Conservation (phyloP, 2,888 invertebrate genomes). For the Parapristionchus giblindavisi region DNA sequence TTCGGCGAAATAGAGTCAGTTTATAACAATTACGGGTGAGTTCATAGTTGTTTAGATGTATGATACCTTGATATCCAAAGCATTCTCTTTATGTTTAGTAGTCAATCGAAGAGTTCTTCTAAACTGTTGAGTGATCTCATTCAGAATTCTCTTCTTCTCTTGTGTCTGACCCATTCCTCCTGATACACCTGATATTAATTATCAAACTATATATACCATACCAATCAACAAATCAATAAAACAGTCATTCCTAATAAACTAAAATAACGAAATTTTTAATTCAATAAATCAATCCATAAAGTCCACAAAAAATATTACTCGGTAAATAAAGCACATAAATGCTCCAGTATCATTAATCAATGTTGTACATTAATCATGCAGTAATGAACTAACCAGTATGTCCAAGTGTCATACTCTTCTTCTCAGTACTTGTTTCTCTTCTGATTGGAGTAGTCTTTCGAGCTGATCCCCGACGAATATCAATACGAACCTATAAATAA, state of each 20-base stretch:
- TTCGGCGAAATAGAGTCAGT: no score
- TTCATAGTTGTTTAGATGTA: not conserved
- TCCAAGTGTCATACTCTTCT: constrained; percentile 25
- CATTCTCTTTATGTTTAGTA: constrained; percentile 45
- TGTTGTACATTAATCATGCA: no score
- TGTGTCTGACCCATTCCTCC: constrained; percentile 37
- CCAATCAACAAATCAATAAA: no score
- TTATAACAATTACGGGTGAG: not conserved
- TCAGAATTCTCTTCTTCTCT: constrained; percentile 54
- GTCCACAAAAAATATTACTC: no score
- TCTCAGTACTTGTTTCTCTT: constrained; percentile 27
- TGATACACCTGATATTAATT: constrained; percentile 44
- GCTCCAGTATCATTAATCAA: no score
- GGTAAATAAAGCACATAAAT: no score
- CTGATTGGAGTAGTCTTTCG: constrained; percentile 12
- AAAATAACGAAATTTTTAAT: not conserved
- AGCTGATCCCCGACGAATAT: constrained; percentile 7
- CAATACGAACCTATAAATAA: constrained; percentile 17
- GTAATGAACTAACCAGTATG: not conserved
- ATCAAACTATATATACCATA: no score
- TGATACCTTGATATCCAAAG: constrained; percentile 47
- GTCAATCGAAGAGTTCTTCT: constrained; percentile 21
- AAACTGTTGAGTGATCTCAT: constrained; percentile 52
- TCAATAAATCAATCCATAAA: not conserved
- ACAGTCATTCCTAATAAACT: not conserved